Percentiles rank a stretch among this genome's conserved stretches.
Conservation (phyloP, 2,797 vertebrate species). For the Furcifer pardalis region DNA sequence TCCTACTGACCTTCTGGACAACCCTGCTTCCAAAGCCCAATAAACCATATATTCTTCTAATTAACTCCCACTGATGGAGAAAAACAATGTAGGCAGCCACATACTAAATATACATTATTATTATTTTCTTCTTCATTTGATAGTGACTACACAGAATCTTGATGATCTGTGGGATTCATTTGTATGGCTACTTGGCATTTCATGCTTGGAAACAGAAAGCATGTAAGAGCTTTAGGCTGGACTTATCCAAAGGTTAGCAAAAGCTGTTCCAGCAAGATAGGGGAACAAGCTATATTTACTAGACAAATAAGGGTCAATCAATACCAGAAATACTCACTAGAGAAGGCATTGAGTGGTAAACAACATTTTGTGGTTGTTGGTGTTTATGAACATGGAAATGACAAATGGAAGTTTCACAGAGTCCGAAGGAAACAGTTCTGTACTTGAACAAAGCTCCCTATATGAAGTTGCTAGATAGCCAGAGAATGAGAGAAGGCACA, state of each 20-base stretch:
- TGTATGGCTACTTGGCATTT: background rate
- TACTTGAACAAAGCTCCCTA: background rate
- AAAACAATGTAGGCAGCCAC: background rate
- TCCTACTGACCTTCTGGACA: too few relatives aligned
- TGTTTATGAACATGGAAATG: background rate
- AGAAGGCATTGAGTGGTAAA: background rate
- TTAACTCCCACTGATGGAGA: too few relatives aligned
- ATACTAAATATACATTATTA: background rate
- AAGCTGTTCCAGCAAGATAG: background rate
- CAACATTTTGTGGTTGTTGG: background rate
- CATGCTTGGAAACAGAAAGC: background rate
- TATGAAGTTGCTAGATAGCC: background rate
- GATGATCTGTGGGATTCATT: background rate
- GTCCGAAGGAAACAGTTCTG: background rate
- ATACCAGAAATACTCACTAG: background rate
- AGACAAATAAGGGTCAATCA: background rate
- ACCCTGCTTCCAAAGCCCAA: too few relatives aligned
- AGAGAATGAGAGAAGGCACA: background rate
- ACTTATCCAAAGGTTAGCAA: background rate
- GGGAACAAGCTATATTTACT: background rate
- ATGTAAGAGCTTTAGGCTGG: background rate
- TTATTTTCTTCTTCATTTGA: background rate
- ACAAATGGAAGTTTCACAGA: background rate
- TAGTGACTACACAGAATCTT: background rate
- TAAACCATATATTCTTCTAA: too few relatives aligned